These are phyloP conservation scores for Mesocentrotus franciscanus DNA, from an alignment of 53 echinoderm and acorn worm species.

Conservation along the genomic window DNA sequence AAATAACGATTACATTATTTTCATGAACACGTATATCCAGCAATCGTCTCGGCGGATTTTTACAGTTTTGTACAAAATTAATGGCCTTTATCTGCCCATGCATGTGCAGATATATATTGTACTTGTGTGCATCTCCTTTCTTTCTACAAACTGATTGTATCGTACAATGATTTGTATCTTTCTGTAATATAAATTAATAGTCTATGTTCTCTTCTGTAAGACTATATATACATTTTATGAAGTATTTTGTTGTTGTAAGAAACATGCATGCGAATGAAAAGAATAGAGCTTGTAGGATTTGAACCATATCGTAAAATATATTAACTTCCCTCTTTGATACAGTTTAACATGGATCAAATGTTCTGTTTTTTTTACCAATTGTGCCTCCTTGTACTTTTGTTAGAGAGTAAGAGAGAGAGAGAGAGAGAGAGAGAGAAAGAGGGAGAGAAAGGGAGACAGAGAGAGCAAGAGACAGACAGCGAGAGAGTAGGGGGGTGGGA, in stretches of 20 bases:
- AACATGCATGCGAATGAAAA: not conserved
- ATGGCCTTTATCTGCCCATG: no score
- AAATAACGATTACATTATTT: no score
- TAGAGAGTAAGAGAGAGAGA: not conserved
- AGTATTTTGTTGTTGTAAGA: not conserved
- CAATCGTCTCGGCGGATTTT: no score
- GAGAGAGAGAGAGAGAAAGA: not conserved
- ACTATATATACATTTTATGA: not conserved
- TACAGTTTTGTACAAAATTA: no score
- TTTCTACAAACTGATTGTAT: no score
- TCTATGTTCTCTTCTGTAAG: not conserved
- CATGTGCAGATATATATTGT: no score
- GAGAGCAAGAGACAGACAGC: not conserved
- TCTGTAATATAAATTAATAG: no score
- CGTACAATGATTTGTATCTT: no score
- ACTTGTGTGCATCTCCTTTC: no score
- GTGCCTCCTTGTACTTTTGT: not conserved
- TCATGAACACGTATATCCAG: no score
- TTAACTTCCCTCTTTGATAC: not conserved
- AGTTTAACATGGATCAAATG: not conserved
- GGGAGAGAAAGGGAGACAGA: not conserved
- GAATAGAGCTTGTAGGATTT: not conserved
- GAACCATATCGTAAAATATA: not conserved
- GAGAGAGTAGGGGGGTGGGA: not conserved
- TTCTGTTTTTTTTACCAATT: not conserved